Conservation (phyloP, 2,888 invertebrate genomes). For the Strigamia transsilvanica region DNA sequence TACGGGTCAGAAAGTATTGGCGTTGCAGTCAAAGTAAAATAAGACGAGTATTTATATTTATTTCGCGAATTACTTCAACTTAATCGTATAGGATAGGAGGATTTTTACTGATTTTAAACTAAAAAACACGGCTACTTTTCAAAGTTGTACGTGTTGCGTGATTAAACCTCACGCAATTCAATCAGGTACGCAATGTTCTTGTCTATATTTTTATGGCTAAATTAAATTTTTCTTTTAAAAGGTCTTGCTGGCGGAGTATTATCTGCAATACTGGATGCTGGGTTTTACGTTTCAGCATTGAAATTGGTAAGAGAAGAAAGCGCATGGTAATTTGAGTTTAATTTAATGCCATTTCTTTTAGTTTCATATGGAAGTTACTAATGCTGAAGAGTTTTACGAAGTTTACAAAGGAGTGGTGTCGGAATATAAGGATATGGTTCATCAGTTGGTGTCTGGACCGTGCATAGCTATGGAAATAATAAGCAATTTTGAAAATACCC, state of each 20-base stretch:
- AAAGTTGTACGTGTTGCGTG: slow-evolving; percentile 70
- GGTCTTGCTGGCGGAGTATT: slow-evolving; percentile 73
- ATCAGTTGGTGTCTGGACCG: slow-evolving; percentile 83
- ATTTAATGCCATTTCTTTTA: neutral
- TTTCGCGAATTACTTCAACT: neutral
- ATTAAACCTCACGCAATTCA: slow-evolving; percentile 90
- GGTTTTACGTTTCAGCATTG: slow-evolving; percentile 80
- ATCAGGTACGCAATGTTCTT: slow-evolving; percentile 69
- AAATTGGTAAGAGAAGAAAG: slow-evolving; percentile 68
- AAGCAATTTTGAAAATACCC: slow-evolving; percentile 31
- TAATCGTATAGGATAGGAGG: slow-evolving; percentile 62
- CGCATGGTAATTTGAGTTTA: no score
- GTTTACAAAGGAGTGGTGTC: slow-evolving; percentile 82
- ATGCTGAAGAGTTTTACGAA: slow-evolving; percentile 91
- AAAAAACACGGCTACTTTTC: slow-evolving; percentile 63
- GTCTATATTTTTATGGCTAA: neutral
- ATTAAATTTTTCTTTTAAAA: slow-evolving; percentile 56
- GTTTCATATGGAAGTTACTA: slow-evolving; percentile 77
- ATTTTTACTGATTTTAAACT: slow-evolving; percentile 65
- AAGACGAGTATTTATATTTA: neutral
- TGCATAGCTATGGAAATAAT: slow-evolving; percentile 84
- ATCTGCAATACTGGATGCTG: slow-evolving; percentile 75
- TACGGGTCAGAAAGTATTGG: slow-evolving; percentile 73
- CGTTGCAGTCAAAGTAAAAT: slow-evolving; percentile 68
- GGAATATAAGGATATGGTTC: slow-evolving; percentile 76